Percentiles rank a stretch among this genome's conserved stretches.
Conservation (phyloP, 2,113 vertebrate species). For the Oenanthe oenanthe region DNA sequence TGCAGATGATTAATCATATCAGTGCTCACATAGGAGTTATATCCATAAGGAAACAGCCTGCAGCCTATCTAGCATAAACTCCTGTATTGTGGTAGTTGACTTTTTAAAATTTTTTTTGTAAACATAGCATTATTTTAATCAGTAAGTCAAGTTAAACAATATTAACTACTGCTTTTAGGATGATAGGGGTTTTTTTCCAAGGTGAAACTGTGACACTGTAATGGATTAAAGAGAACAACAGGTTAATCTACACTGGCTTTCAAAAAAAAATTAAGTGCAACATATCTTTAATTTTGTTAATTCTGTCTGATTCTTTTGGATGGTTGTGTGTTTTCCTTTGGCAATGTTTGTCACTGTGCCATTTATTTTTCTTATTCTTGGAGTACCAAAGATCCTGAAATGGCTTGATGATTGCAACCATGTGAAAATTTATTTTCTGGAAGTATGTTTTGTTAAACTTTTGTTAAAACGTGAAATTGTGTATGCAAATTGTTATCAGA, state of each 20-base stretch:
- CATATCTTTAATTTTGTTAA: slow-evolving; percentile 41
- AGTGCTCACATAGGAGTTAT: slow-evolving; percentile 54
- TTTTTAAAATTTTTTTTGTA: slow-evolving; percentile 9
- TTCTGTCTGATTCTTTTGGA: slow-evolving; percentile 44
- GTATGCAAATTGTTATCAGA: slow-evolving; percentile 11
- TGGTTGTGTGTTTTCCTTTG: slow-evolving; percentile 41
- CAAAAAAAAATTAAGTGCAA: background rate
- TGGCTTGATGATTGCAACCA: slow-evolving; percentile 65
- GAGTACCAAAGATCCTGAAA: slow-evolving; percentile 82
- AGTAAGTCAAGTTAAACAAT: slow-evolving; percentile 64
- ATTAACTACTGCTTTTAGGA: slow-evolving; percentile 72
- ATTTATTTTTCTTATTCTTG: slow-evolving; percentile 70
- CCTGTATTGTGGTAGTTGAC: slow-evolving; percentile 41
- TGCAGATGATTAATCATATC: slow-evolving; percentile 39
- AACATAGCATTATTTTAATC: slow-evolving; percentile 68
- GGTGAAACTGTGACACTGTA: slow-evolving; percentile 62
- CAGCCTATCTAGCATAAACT: slow-evolving; percentile 61
- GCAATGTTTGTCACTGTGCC: slow-evolving; percentile 62
- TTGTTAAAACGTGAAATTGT: background rate
- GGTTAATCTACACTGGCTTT: slow-evolving; percentile 64
- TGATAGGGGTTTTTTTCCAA: slow-evolving; percentile 49
- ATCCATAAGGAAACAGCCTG: slow-evolving; percentile 44
- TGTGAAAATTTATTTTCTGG: slow-evolving; percentile 48
- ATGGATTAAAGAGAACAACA: slow-evolving; percentile 39
- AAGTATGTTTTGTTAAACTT: slow-evolving; percentile 41